These are phyloP conservation scores for Eilema caniola DNA, from an alignment of 2,888 invertebrate species.

Conservation along the genomic window DNA sequence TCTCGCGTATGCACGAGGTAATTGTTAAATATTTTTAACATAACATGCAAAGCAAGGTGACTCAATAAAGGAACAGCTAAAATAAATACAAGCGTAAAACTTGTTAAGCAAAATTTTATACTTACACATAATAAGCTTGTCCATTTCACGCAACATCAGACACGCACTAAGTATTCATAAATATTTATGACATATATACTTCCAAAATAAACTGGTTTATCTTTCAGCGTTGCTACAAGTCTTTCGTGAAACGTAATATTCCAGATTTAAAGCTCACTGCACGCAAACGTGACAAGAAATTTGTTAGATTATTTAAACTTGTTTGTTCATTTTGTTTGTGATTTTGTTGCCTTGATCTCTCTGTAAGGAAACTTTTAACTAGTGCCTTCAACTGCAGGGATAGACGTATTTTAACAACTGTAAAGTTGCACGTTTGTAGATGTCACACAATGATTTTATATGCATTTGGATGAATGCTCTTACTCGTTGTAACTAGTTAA, in stretches of 20 bases:
- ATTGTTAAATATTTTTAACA: too few species aligned
- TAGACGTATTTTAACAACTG: not conserved
- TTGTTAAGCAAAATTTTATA: not conserved
- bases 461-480: not conserved
- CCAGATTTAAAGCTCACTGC: slow-evolving; percentile 22
- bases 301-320: not conserved
- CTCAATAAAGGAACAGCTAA: too few species aligned
- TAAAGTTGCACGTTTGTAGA: not conserved
- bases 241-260: slow-evolving; percentile 26
- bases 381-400: not conserved
- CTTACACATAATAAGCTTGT: not conserved
- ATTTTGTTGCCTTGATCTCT: not conserved
- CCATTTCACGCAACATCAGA: slow-evolving; percentile 15
- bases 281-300: slow-evolving; percentile 13
- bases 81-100: not conserved
- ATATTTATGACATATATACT: slow-evolving; percentile 13
- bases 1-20: too few species aligned
- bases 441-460: too few species aligned
- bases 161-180: slow-evolving; percentile 15
- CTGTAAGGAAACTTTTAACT: not conserved
- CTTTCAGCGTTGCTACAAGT: not conserved
- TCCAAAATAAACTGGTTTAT: slow-evolving; percentile 2
- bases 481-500: not conserved
- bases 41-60: too few species aligned
- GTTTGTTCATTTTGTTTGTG: not conserved